phyloP scores from a whole-genome alignment of 2,113 vertebrate species.

The Pluvialis apricaria region DNA sequence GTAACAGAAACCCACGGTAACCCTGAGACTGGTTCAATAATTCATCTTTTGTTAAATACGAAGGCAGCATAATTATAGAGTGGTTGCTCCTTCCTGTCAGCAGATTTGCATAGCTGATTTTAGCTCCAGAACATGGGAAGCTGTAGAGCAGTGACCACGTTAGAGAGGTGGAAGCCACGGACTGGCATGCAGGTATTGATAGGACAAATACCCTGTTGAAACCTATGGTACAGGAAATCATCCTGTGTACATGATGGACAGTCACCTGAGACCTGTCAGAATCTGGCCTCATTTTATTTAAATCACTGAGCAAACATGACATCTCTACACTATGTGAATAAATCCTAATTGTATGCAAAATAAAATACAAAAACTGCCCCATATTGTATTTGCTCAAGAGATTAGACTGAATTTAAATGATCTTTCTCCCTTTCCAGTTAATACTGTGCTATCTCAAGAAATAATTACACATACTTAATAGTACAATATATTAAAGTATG shows the following conservation, averaged over 20 bases:
- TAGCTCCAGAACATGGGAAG: background rate
- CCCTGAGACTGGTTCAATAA: background rate
- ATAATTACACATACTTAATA: conserved; percentile 24
- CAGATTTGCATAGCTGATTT: background rate
- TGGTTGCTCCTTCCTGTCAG: background rate
- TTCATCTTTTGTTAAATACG: background rate
- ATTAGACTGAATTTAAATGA: conserved; percentile 13
- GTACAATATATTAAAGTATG: background rate
- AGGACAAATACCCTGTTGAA: background rate
- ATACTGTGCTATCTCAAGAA: background rate
- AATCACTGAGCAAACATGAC: background rate
- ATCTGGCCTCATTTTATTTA: background rate
- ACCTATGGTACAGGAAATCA: background rate
- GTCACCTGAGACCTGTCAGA: background rate
- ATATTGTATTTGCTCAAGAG: conserved; percentile 23
- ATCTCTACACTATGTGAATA: background rate
- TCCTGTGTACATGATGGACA: background rate
- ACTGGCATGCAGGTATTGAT: background rate
- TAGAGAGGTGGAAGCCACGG: background rate
- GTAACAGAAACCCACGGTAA: background rate
- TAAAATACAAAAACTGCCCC: background rate
- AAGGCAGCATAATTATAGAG: background rate
- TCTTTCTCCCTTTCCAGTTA: background rate
- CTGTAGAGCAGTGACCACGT: background rate
- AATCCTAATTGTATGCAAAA: conserved; percentile 10